A percentile compares a stretch with the other conserved stretches of the same genome.
These are phyloP conservation scores for Hermaeophaga mercurialis DNA, from an alignment of 2,888 invertebrate species.

Conservation along the genomic window DNA sequence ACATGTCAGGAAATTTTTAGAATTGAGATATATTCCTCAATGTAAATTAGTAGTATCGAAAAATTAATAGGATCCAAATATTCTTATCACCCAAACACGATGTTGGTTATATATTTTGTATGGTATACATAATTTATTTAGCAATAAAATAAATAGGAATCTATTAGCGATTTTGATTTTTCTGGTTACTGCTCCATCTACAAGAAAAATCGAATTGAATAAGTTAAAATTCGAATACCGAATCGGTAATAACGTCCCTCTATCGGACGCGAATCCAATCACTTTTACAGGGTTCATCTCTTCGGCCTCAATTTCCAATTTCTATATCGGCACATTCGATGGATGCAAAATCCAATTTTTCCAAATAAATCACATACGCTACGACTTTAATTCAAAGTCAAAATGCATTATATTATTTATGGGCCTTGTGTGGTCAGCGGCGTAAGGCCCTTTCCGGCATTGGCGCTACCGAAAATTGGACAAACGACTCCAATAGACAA, in stretches of 20 bases:
- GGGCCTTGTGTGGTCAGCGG: slow-evolving; percentile 12
- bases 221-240: slow-evolving; percentile 3
- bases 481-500: too few species aligned
- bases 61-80: too few species aligned
- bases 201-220: background rate
- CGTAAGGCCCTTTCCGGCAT: slow-evolving; percentile 4
- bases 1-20: too few species aligned
- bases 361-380: slow-evolving; percentile 32
- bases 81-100: too few species aligned
- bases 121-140: too few species aligned
- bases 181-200: too few species aligned
- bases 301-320: slow-evolving; percentile 11
- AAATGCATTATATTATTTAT: slow-evolving; percentile 36
- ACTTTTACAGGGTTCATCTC: slow-evolving; percentile 16
- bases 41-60: too few species aligned
- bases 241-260: slow-evolving; percentile 3
- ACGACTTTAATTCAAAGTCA: slow-evolving; percentile 32
- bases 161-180: too few species aligned
- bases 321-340: slow-evolving; percentile 9
- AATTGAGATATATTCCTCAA: too few species aligned
- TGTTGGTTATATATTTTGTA: too few species aligned
- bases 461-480: slow-evolving; percentile 2
- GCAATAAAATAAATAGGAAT: too few species aligned
- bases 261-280: slow-evolving; percentile 6
- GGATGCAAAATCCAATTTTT: slow-evolving; percentile 32